Evolutionary conservation across 2,888 invertebrate genomes (phyloP).

Genomic region (Bugula neritina): DNA sequence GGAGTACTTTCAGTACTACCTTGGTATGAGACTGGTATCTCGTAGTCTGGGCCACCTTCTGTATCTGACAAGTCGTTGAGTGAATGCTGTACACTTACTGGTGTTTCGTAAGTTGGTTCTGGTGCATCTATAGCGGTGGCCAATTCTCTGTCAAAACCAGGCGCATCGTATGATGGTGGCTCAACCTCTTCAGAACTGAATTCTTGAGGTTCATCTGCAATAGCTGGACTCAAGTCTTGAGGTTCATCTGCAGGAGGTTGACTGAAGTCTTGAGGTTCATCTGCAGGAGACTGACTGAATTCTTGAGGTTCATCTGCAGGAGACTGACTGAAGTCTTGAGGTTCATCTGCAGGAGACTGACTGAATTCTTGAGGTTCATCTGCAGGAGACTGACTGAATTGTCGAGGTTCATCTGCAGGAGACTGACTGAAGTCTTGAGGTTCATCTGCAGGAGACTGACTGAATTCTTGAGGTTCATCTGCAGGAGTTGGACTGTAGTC

Average conservation of each 20-base stretch:
- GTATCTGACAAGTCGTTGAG: not conserved
- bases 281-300: not conserved
- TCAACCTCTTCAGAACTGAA: not conserved
- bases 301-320: no score
- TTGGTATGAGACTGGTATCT: slow-evolving; percentile 4
- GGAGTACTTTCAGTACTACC: not conserved
- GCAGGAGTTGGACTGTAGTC: no score
- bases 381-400: no score
- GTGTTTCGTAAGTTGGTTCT: not conserved
- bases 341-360: no score
- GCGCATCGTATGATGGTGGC: not conserved
- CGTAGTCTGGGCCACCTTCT: not conserved
- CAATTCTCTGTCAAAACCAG: not conserved
- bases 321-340: no score
- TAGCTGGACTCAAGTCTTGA: not conserved
- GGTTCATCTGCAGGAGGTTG: not conserved
- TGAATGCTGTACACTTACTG: not conserved
- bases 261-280: not conserved
- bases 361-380: no score
- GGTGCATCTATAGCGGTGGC: not conserved
- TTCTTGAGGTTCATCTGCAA: not conserved
- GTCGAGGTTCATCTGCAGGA: no score
- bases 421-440: no score
- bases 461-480: no score
- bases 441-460: no score